phyloP scores from a whole-genome alignment of 2,888 invertebrate genomes.

The Mystacides longicornis region DNA sequence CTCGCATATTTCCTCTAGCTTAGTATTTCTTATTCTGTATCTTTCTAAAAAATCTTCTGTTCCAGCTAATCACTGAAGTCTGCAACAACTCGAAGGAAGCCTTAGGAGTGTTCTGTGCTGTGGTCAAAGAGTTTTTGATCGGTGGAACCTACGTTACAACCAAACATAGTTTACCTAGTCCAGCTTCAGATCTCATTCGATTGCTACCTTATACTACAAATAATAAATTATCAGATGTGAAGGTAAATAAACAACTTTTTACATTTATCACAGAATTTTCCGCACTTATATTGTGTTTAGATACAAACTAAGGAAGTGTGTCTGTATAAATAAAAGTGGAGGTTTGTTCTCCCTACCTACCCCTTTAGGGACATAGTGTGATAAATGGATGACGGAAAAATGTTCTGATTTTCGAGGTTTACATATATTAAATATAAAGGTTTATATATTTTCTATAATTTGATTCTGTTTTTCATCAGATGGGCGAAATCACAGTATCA shows the following conservation, averaged over 20 bases:
- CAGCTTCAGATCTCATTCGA: conserved; percentile 59
- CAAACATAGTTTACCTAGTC: conserved; percentile 63
- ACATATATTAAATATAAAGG: too few species aligned
- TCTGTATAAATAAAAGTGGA: too few species aligned
- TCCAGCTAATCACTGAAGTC: conserved; percentile 52
- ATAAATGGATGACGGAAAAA: too few species aligned
- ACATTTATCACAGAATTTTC: too few species aligned
- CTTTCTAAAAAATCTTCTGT: conserved; percentile 14
- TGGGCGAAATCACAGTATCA: conserved; percentile 50
- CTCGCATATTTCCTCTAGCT: too few species aligned
- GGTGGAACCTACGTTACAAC: conserved; percentile 66
- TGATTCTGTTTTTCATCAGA: conserved; percentile 31
- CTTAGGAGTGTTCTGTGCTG: conserved; percentile 49
- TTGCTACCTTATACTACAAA: conserved; percentile 66
- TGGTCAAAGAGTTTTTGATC: conserved; percentile 76
- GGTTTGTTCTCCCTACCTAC: too few species aligned
- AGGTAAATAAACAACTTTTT: conserved; percentile 38
- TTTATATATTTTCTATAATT: too few species aligned
- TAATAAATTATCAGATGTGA: conserved; percentile 53
- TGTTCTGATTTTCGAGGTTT: too few species aligned
- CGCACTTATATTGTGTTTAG: too few species aligned
- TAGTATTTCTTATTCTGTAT: too few species aligned
- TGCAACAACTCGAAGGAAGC: conserved; percentile 38
- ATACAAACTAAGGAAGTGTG: too few species aligned
- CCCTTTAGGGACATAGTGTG: too few species aligned